Evolutionary conservation across 2,113 vertebrate species (phyloP), one percentile per base, ranked within the genome.

Genomic region (Chiloscyllium plagiosum): DNA sequence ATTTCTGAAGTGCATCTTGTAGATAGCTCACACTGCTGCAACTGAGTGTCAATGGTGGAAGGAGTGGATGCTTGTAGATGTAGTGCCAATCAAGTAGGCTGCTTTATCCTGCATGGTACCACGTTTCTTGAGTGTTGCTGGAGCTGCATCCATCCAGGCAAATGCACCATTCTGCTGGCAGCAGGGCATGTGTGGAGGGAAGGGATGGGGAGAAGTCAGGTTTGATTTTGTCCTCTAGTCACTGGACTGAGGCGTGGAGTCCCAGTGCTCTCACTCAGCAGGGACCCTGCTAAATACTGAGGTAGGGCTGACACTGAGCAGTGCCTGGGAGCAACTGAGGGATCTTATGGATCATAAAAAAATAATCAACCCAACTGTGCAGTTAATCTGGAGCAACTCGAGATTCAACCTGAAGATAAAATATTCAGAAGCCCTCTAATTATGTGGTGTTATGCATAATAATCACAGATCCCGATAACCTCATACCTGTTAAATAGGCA

Each of bases 401-500:
- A 95, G 72, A 95, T 95, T 95, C 68, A 95, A 94, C 26, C 68
- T 95, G 94, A 95, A 72, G 69, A 42, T 72, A 95, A 70, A 95
- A 95, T 50, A 95, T 42, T 95, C 69, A 52, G 52, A 72, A 24
- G 72, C 22, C 68, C 47, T 95, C 69, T 95, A 95, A 95, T 95
- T 95, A 95, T 95, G 68, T 69, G 52, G 94, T 72, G 94, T 95
- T 72, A 95, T 95, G 94, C 42, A 95, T 52, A 69, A 72, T 50
- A 95, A 95, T 95, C 94, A 95, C 47, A 52, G n/a, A 47, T 66
- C n/a, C 66, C 69, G 92, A 94, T 66, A 94, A 66, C 37, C 92
- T 47, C n/a, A 92, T 69, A 94, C 92, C 92, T 94, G 92, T 68
- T 94, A 94, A 94, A 94, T 94, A 94, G 66, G 66, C n/a, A 94